Evolutionary conservation across 1,140 invertebrate genomes (phyloP), one percentile per base, ranked within the genome.

Genomic region (Schlechtendalia chinensis): DNA sequence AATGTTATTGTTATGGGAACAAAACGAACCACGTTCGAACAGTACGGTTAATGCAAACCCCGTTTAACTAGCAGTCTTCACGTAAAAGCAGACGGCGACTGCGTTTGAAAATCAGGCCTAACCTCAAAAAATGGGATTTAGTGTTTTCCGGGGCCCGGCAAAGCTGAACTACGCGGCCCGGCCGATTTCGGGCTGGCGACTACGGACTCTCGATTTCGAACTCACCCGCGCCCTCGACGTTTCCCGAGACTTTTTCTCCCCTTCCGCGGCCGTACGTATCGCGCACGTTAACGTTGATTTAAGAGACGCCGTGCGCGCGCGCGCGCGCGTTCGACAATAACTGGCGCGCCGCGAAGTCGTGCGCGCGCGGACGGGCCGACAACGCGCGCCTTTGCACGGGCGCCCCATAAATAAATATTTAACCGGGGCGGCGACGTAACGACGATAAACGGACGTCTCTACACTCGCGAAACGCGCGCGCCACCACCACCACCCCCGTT

Each of bases 351-450:
- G 22, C n/a, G n/a, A 75, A 59, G 72, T 75, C 58, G 29, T 74
- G 8, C 16, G n/a, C 29, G 72, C 29, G 14, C 39, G 32, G 3
- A 8, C 3, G 32, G 32, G 32, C 3, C 8, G 8, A 39, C 32
- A 39, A 4, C 32, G 32, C 32, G 3, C 32, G 32, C n/a, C n/a
- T n/a, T 39, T 39, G 54, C 17, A 45, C 22, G 50, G 58, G 75
- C 75, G 75, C 75, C 75, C 58, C 58, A 63, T 79, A 79, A 79
- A 79, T 79, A 79, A 79, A 79, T 79, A 79, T 79, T 79, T 79
- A 61, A 58, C 58, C 16, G 16, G 17, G 22, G 56, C 45, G 16
- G 58, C 54, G 22, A 8, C 11, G 27, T 53, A 71, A 69, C 17
- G 24, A 65, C n/a, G 39, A 67, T 45, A 67, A 67, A 69, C n/a